Evolutionary conservation across 2,797 vertebrate genomes (phyloP).

Genomic region (Malacoctenus gilli): DNA sequence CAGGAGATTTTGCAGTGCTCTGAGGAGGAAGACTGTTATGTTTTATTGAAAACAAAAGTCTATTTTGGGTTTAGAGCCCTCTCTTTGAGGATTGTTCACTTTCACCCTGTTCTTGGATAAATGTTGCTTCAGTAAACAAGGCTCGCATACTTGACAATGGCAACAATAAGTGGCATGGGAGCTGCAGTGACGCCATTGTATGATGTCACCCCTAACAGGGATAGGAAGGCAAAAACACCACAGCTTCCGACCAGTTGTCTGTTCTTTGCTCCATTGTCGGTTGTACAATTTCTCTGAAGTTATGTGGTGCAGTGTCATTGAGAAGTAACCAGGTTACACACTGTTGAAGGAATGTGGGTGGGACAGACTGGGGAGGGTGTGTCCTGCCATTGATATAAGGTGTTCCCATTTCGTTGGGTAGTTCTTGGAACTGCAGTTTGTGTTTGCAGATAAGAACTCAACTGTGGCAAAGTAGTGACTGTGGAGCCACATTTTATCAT

Average conservation of each 20-base stretch:
- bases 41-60: conserved; percentile 6
- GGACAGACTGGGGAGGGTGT: conserved; percentile 56
- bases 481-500: conserved; percentile 8
- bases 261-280: conserved; percentile 21
- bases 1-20: too few relatives aligned
- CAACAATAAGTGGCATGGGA: conserved; percentile 6
- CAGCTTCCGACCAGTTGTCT: conserved; percentile 5
- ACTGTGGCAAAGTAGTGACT: conserved; percentile 14
- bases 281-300: conserved; percentile 40
- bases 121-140: conserved; percentile 36
- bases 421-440: conserved; percentile 70
- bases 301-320: conserved; percentile 32
- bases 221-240: neutral
- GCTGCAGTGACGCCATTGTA: conserved; percentile 13
- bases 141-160: conserved; percentile 13
- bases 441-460: conserved; percentile 68
- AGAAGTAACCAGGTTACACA: conserved; percentile 45
- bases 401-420: conserved; percentile 62
- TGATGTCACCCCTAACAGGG: conserved; percentile 36
- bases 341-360: conserved; percentile 73
- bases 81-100: neutral
- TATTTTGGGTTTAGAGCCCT: conserved; percentile 21
- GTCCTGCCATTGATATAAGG: conserved; percentile 77
- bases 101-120: conserved; percentile 33
- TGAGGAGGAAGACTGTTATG: conserved; percentile 13